Evolutionary conservation across 2,113 vertebrate species (phyloP), one percentile per base, ranked within the genome.

Genomic region (Cavia porcellus): DNA sequence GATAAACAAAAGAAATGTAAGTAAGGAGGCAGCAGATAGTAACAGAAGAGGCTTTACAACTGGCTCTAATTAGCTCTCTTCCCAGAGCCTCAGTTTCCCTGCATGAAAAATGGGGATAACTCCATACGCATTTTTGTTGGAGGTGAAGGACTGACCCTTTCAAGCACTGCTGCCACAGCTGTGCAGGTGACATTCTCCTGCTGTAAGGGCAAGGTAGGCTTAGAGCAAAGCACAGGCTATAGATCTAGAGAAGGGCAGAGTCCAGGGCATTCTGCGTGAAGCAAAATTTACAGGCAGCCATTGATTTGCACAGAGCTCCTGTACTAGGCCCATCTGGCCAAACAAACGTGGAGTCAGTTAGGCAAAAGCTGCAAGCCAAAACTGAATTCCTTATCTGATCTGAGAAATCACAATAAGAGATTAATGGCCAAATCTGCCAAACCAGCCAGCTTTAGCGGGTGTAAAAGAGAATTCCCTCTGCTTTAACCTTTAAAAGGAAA

Each of bases 1-100:
- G 57, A 77, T 70, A 81, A 57, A 74, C 0, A 87, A 47, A 45
- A 64, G 47, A 45, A 2, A 75, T 55, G 38, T 12, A 1, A 35
- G n/a, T 12, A 1, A 35, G n/a, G 80, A 85, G 61, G 35, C 0
- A 50, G 90, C n/a, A 45, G 12, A 13, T 13, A 45, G 10, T 0
- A 10, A 30, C 5, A 20, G 14, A 4, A 8, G 5, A 61, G 32
- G 66, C 25, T 89, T 13, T 22, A 14, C 5, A 68, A 35, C 38
- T 28, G 22, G 66, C 24, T 59, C 38, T 10, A 57, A 30, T 61
- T 32, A 82, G 47, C 38, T 25, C 72, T 13, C 64, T 68, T 62
- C 25, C 32, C 83, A 85, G 32, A 50, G 32, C 38, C 86, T 96
- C 72, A 28, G 50, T 50, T 86, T 93, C 64, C 79, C 70, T 84